phyloP scores from a whole-genome alignment of 2,113 vertebrate genomes.

The Tragulus kanchil region DNA sequence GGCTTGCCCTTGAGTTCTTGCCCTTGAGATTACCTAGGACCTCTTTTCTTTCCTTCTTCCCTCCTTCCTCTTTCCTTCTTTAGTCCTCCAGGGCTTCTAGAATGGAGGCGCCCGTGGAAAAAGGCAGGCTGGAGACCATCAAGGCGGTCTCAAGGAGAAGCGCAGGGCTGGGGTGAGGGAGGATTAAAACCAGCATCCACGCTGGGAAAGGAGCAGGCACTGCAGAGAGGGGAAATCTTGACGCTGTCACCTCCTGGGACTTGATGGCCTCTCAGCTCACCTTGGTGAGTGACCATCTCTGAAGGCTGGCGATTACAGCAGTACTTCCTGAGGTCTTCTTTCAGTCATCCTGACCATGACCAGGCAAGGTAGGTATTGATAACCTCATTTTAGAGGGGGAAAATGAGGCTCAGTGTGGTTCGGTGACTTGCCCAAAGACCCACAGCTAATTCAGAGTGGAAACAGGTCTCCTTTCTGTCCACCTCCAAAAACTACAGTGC shows the following conservation, averaged over 20 bases:
- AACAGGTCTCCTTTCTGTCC: background rate
- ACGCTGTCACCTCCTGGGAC: background rate
- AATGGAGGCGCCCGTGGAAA: background rate
- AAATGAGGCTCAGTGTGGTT: background rate
- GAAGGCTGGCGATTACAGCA: conserved; percentile 33
- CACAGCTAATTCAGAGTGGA: background rate
- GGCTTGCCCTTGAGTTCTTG: conserved; percentile 27
- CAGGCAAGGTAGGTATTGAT: conserved; percentile 1
- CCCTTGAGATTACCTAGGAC: background rate
- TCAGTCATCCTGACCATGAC: background rate
- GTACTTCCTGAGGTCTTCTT: background rate
- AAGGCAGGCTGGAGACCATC: background rate
- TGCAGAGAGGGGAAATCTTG: background rate
- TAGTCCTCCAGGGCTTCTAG: background rate
- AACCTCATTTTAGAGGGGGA: background rate
- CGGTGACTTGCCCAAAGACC: conserved; percentile 14
- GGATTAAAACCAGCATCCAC: background rate
- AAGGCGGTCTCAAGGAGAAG: background rate
- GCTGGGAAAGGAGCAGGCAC: background rate
- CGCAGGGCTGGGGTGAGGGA: background rate
- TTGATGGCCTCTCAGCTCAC: background rate
- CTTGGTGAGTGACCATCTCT: background rate
- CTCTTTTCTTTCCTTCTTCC: background rate
- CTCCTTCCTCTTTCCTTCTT: background rate
- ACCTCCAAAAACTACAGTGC: background rate